A percentile compares a stretch with the other conserved stretches of the same genome.
Conservation (phyloP, 2,113 vertebrate species). For the Gadus macrocephalus region DNA sequence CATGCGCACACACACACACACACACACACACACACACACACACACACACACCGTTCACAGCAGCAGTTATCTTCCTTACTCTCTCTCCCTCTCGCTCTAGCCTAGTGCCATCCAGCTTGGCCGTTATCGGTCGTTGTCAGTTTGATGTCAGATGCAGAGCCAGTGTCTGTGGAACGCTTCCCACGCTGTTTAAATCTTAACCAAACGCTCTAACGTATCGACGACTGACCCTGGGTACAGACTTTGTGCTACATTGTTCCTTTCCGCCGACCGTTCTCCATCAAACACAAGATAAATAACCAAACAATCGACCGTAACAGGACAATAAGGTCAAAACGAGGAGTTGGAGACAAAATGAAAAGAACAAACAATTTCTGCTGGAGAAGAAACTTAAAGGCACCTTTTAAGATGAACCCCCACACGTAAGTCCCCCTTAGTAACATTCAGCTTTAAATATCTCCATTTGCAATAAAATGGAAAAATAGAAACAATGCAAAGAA, state of each 20-base stretch:
- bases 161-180: conserved; percentile 6
- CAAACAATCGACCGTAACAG: no score
- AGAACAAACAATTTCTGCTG: conserved; percentile 57
- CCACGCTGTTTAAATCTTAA: conserved; percentile 26
- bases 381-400: conserved; percentile 80
- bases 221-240: conserved; percentile 22
- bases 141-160: conserved; percentile 48
- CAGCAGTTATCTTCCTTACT: conserved; percentile 47
- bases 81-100: conserved; percentile 1
- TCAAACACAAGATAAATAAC: not conserved
- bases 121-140: conserved; percentile 15
- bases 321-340: not conserved
- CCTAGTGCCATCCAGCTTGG: conserved; percentile 29
- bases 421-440: conserved; percentile 66
- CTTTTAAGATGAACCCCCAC: conserved; percentile 48
- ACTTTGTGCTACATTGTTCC: conserved; percentile 39
- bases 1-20: conserved; percentile 39
- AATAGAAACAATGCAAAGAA: conserved; percentile 30
- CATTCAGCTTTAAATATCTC: conserved; percentile 67
- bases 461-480: conserved; percentile 27
- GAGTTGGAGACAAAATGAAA: conserved; percentile 34
- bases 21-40: no score
- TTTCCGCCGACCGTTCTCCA: conserved; percentile 4
- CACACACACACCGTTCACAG: conserved; percentile 33
- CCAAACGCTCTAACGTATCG: conserved; percentile 20